Conservation (phyloP, 2,797 vertebrate species). For the Myiothlypis coronata region DNA sequence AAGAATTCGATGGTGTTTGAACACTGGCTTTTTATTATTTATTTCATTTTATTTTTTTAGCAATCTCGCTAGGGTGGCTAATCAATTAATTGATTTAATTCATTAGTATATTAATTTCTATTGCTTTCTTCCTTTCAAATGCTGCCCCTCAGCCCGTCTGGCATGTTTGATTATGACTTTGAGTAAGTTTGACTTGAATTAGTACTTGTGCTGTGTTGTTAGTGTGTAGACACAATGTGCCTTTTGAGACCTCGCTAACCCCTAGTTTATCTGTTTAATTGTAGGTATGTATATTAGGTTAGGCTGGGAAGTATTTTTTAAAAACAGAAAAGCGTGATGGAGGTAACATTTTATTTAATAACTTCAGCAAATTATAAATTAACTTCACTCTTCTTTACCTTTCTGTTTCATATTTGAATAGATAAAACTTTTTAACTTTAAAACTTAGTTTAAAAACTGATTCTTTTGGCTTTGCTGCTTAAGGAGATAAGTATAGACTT, state of each 20-base stretch:
- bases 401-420: slow-evolving; percentile 68
- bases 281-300: slow-evolving; percentile 83
- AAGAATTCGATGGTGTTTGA: slow-evolving; percentile 30
- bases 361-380: slow-evolving; percentile 76
- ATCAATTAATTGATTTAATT: slow-evolving; percentile 79
- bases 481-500: slow-evolving; percentile 66
- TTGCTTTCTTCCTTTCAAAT: slow-evolving; percentile 94
- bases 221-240: slow-evolving; percentile 74
- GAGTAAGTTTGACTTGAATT: slow-evolving; percentile 97
- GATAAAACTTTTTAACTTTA: slow-evolving; percentile 63
- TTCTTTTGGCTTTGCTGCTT: slow-evolving; percentile 75
- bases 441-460: slow-evolving; percentile 63
- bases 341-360: slow-evolving; percentile 83
- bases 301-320: slow-evolving; percentile 80
- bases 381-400: slow-evolving; percentile 72
- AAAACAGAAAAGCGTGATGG: slow-evolving; percentile 80
- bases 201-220: slow-evolving; percentile 84
- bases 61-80: slow-evolving; percentile 75
- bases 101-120: slow-evolving; percentile 90
- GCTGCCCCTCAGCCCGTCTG: slow-evolving; percentile 96
- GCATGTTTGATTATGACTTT: slow-evolving; percentile 99
- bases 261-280: slow-evolving; percentile 83
- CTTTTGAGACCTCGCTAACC: slow-evolving; percentile 71
- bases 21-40: slow-evolving; percentile 57
- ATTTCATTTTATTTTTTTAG: slow-evolving; percentile 42